Evolutionary conservation across 2,888 invertebrate species (phyloP).

Genomic region (Harpalus rufipes): DNA sequence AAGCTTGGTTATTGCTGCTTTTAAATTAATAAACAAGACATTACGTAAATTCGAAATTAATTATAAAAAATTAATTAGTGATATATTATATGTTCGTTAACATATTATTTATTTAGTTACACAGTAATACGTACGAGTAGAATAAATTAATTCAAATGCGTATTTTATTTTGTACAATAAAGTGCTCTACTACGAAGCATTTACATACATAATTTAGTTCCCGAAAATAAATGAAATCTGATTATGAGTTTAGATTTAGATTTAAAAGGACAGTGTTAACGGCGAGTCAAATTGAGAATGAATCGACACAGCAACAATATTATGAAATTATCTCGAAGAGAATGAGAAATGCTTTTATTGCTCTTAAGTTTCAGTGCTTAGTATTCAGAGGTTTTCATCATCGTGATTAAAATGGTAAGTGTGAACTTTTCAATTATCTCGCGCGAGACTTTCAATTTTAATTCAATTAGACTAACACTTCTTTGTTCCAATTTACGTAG

Average conservation of each 20-base stretch:
- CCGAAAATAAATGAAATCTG: background rate
- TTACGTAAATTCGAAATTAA: too few species aligned
- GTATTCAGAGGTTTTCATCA: conserved; percentile 51
- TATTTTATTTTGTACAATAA: too few species aligned
- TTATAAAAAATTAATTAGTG: too few species aligned
- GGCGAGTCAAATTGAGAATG: background rate
- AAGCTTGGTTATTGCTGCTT: too few species aligned
- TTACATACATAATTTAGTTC: background rate
- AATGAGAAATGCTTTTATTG: conserved; percentile 1
- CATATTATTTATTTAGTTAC: too few species aligned
- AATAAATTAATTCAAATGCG: too few species aligned
- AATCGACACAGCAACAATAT: background rate
- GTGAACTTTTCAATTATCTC: conserved; percentile 53
- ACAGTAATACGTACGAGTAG: too few species aligned
- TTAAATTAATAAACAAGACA: too few species aligned
- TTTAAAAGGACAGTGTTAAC: background rate
- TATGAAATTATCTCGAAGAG: background rate
- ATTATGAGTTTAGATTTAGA: background rate
- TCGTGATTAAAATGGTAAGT: conserved; percentile 54
- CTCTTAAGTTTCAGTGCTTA: background rate
- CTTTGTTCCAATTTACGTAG: conserved; percentile 35
- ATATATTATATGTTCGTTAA: too few species aligned
- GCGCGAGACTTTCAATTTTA: conserved; percentile 55
- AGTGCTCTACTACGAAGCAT: too few species aligned
- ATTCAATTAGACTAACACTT: conserved; percentile 58